phyloP scores from a whole-genome alignment of 1,140 invertebrate species.

The Schmidtea mediterranea region DNA sequence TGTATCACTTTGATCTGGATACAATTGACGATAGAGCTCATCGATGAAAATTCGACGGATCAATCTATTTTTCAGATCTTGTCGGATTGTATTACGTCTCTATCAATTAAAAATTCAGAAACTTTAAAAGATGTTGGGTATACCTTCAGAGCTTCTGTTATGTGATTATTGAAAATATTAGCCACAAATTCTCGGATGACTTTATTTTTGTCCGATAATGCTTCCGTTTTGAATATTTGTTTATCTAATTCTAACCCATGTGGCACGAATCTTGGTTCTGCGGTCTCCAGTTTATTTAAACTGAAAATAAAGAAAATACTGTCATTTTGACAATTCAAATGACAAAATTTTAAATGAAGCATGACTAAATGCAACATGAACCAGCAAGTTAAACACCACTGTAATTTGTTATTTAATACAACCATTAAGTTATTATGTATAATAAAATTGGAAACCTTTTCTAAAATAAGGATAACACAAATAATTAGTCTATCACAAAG shows the following conservation, averaged over 20 bases:
- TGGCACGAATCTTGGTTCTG: constrained; percentile 3
- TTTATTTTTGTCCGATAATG: constrained; percentile 21
- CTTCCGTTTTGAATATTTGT: background rate
- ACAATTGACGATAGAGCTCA: constrained; percentile 33
- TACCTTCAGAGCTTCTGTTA: constrained; percentile 65
- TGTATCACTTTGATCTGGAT: too few relatives aligned
- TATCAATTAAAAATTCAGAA: background rate
- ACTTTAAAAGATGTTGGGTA: constrained; percentile 1
- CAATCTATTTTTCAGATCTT: constrained; percentile 2
- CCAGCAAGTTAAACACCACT: too few relatives aligned
- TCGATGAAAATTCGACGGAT: constrained; percentile 7
- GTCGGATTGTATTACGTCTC: background rate
- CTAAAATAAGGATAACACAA: too few relatives aligned
- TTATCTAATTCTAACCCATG: background rate
- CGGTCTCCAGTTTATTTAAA: background rate
- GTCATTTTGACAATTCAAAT: too few relatives aligned
- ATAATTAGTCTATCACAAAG: too few relatives aligned
- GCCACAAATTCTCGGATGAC: constrained; percentile 67
- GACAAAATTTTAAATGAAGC: too few relatives aligned
- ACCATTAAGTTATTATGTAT: too few relatives aligned
- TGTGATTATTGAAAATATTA: constrained; percentile 85
- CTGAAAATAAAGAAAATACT: too few relatives aligned
- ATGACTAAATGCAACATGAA: too few relatives aligned
- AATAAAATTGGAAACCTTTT: too few relatives aligned
- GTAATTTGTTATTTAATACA: too few relatives aligned